Base-by-base conservation (phyloP, 2,888 invertebrate genomes). In the Parelbella ahira region DNA sequence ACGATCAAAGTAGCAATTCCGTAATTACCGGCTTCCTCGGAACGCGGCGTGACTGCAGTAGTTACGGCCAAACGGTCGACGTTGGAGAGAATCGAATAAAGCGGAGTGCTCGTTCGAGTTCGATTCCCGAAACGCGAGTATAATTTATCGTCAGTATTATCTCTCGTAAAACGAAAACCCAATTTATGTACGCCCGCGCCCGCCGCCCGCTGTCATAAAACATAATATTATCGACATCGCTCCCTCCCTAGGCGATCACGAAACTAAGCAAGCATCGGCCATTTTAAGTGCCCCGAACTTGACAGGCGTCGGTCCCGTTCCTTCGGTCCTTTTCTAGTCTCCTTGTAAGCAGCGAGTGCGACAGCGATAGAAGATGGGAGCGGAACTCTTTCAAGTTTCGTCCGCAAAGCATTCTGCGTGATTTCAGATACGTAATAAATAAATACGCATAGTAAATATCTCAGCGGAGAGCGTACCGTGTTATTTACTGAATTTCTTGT, bases 241-340 rank as follows among this genome's bases (percentile, higher is more conserved):
- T 76, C 78, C 81, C 82, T 78, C 84, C 82, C 83, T 79, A 79
- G 81, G 78, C 84, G 77, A 82, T 82, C 84, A 81, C 82, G 83
- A 81, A 81, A 79, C 84, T 79, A 79, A 80, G 75, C 75, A 70
- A 80, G 75, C 74, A 71, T 74, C 83, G 83, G 79, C 81, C 82
- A 81, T 83, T 81, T 80, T 76, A 78, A 72, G 75, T 67, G 72
- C 68, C n/a, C n/a, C 71, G 66, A 80, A 78, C 74, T 74, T 74
- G 76, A 75, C 76, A 71, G 68, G 71, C 70, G 68, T 67, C 56
- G 61, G 63, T 63, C 66, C 65, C 58, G 47, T 4, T 15, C 48
- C 49, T 51, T 30, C 51, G 44, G 48, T 68, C 68, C 55, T 53
- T 50, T 44, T 69, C 66, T 60, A 53, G 45, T 29, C 53, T 41